phyloP scores from a whole-genome alignment of 2,113 vertebrate species.

The Helogale parvula region DNA sequence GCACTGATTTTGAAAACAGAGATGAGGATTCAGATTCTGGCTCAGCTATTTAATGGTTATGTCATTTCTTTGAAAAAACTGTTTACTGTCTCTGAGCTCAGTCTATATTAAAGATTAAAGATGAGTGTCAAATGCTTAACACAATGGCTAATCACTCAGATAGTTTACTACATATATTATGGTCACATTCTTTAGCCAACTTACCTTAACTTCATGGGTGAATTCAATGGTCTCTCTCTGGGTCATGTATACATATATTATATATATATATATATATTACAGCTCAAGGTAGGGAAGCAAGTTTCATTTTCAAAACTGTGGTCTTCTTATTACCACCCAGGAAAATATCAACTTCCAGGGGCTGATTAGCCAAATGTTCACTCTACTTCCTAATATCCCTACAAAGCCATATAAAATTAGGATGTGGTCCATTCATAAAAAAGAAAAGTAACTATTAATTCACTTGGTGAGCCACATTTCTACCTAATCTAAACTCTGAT shows the following conservation, averaged over 20 bases:
- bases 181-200: neutral
- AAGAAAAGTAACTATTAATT: constrained; percentile 28
- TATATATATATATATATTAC: neutral
- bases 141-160: neutral
- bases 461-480: neutral
- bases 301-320: neutral
- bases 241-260: neutral
- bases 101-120: neutral
- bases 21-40: neutral
- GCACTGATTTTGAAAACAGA: neutral
- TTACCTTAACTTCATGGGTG: neutral
- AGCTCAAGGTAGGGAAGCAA: neutral
- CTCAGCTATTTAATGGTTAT: neutral
- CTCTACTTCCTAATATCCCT: neutral
- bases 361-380: neutral
- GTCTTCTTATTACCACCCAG: neutral
- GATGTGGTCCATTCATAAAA: neutral
- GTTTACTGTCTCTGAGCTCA: neutral
- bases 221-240: neutral
- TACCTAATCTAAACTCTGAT: neutral
- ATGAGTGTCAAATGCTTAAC: neutral
- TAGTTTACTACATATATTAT: neutral
- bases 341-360: neutral
- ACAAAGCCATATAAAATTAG: neutral
- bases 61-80: neutral